Conservation (phyloP, 2,113 vertebrate genomes). For the Halichoeres trimaculatus region DNA sequence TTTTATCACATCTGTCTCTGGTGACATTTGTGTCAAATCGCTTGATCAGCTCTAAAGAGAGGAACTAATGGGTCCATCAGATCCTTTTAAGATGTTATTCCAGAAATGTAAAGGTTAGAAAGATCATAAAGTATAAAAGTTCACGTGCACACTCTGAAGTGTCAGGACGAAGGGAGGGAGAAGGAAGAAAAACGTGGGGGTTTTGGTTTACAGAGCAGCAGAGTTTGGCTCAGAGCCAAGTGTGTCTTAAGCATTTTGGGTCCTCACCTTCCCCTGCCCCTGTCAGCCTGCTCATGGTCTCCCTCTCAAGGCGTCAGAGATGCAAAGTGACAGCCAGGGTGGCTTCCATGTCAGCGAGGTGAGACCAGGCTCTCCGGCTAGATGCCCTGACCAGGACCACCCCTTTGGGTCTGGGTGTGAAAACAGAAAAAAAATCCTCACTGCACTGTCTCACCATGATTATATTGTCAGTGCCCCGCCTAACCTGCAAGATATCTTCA, state of each 20-base stretch:
- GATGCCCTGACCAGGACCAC: conserved; percentile 71
- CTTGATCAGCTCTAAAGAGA: not conserved
- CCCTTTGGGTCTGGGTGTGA: conserved; percentile 77
- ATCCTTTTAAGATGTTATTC: conserved; percentile 29
- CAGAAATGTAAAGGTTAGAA: conserved; percentile 69
- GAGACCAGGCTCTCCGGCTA: conserved; percentile 74
- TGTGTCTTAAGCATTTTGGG: conserved; percentile 78
- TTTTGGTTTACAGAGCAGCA: conserved; percentile 11
- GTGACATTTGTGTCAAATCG: conserved; percentile 32
- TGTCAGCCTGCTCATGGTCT: conserved; percentile 69
- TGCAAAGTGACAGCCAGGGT: conserved; percentile 80
- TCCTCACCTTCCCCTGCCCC: conserved; percentile 74
- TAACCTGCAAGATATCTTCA: conserved; percentile 65
- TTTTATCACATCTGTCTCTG: not conserved
- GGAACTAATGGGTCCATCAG: conserved; percentile 7
- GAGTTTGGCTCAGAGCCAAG: conserved; percentile 79
- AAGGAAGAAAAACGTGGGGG: not conserved
- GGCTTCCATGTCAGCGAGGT: conserved; percentile 81
- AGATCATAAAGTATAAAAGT: conserved; percentile 77
- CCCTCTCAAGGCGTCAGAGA: conserved; percentile 68
- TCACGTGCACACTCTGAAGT: conserved; percentile 59
- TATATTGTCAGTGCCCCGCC: conserved; percentile 66
- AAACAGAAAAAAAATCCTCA: conserved; percentile 53
- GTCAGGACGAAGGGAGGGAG: conserved; percentile 46
- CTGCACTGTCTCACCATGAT: conserved; percentile 67